These are phyloP conservation scores for Ataeniobius toweri DNA, from an alignment of 2,797 vertebrate genomes.

Conservation along the genomic window DNA sequence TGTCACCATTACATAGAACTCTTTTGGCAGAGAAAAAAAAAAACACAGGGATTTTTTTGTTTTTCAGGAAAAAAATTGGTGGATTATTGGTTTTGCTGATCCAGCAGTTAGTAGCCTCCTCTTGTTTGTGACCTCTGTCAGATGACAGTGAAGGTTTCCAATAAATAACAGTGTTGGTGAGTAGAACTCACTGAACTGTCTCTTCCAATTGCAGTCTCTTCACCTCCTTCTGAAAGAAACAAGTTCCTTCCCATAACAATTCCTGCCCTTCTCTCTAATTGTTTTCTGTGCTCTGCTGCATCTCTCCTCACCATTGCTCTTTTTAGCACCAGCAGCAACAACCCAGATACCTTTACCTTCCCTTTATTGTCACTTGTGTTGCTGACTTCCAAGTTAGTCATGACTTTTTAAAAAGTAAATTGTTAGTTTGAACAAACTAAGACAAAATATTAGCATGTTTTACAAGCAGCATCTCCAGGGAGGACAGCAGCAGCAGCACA, in stretches of 20 bases:
- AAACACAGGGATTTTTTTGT: constrained; percentile 1
- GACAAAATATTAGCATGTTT: constrained; percentile 21
- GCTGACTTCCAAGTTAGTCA: constrained; percentile 38
- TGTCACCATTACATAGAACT: constrained; percentile 19
- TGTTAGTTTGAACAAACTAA: neutral
- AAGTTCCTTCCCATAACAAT: constrained; percentile 62
- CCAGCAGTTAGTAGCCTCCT: constrained; percentile 31
- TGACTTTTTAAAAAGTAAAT: constrained; percentile 14
- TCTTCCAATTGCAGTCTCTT: constrained; percentile 58
- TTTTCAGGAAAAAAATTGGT: neutral
- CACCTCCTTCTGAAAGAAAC: constrained; percentile 66
- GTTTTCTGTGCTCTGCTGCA: constrained; percentile 66
- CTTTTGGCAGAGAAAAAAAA: neutral
- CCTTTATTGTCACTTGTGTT: constrained; percentile 35
- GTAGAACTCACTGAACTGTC: constrained; percentile 67
- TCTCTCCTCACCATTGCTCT: constrained; percentile 45
- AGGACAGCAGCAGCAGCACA: constrained; percentile 93
- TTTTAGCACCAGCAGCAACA: constrained; percentile 34
- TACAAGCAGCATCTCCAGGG: constrained; percentile 83
- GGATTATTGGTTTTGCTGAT: constrained; percentile 52
- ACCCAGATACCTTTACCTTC: constrained; percentile 37
- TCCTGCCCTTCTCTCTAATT: constrained; percentile 58
- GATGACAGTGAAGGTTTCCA: constrained; percentile 67
- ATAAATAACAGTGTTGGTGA: constrained; percentile 64
- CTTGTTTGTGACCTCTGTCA: constrained; percentile 73